Evolutionary conservation across 2,113 vertebrate genomes (phyloP).

Genomic region (Bothrops jararaca): DNA sequence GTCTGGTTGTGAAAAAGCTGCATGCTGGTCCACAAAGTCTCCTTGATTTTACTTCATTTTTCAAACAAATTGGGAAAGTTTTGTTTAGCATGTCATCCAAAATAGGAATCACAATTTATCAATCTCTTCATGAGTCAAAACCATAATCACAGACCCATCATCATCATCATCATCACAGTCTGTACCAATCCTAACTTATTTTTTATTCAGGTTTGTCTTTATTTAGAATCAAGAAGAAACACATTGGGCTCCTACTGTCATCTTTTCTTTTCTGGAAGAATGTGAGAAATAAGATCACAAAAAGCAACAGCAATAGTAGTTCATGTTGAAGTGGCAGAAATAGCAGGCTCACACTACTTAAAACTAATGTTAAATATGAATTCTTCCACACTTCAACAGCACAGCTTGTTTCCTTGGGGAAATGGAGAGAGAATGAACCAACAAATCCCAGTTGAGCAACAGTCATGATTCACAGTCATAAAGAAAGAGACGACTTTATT

Average conservation of each 20-base stretch:
- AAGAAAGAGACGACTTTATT: background rate
- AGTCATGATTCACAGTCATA: background rate
- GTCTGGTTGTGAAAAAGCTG: background rate
- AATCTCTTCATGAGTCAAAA: background rate
- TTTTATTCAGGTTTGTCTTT: background rate
- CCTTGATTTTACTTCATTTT: background rate
- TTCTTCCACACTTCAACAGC: background rate
- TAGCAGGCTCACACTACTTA: background rate
- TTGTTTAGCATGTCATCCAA: background rate
- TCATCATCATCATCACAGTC: background rate
- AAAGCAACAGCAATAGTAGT: background rate
- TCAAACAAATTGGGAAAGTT: background rate
- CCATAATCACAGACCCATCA: background rate
- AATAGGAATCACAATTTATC: background rate
- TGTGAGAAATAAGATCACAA: background rate
- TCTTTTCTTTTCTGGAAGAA: background rate
- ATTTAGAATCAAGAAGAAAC: background rate
- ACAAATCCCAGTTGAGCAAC: background rate
- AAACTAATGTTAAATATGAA: background rate
- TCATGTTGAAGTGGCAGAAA: background rate
- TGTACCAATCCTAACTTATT: background rate
- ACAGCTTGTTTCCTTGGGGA: background rate
- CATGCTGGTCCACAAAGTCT: background rate
- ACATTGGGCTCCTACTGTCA: background rate
- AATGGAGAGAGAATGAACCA: background rate